These are phyloP conservation scores for Trypoxylon attenuatum DNA, from an alignment of 2,888 invertebrate species.

Conservation along the genomic window DNA sequence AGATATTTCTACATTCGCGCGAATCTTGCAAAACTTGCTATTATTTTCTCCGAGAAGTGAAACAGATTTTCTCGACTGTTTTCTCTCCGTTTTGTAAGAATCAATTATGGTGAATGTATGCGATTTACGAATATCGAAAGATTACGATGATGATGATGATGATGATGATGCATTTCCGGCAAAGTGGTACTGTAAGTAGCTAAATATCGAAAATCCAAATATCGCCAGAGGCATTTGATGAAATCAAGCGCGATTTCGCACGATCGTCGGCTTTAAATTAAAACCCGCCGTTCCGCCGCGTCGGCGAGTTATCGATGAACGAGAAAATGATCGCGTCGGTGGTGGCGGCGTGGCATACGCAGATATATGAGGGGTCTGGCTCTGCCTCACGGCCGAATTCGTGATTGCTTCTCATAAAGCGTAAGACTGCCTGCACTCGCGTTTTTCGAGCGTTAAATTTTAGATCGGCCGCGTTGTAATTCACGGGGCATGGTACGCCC, in stretches of 20 bases:
- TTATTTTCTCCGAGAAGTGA: too few species aligned
- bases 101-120: too few species aligned
- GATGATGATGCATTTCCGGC: too few species aligned
- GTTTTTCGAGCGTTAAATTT: not conserved
- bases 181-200: too few species aligned
- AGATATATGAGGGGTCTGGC: not conserved
- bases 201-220: conserved; percentile 53
- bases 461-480: not conserved
- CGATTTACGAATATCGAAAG: too few species aligned
- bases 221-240: conserved; percentile 47
- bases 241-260: conserved; percentile 36
- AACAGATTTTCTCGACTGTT: too few species aligned
- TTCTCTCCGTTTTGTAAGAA: too few species aligned
- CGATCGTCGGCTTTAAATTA: conserved; percentile 19
- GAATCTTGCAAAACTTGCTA: too few species aligned
- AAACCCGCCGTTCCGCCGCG: conserved; percentile 4
- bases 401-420: not conserved
- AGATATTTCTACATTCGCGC: too few species aligned
- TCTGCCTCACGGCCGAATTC: not conserved
- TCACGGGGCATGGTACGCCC: not conserved
- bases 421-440: not conserved
- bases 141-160: too few species aligned
- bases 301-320: conserved; percentile 10
- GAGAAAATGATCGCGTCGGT: not conserved
- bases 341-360: too few species aligned